phyloP scores from a whole-genome alignment of 2,113 vertebrate genomes.

The Leptosomus discolor region DNA sequence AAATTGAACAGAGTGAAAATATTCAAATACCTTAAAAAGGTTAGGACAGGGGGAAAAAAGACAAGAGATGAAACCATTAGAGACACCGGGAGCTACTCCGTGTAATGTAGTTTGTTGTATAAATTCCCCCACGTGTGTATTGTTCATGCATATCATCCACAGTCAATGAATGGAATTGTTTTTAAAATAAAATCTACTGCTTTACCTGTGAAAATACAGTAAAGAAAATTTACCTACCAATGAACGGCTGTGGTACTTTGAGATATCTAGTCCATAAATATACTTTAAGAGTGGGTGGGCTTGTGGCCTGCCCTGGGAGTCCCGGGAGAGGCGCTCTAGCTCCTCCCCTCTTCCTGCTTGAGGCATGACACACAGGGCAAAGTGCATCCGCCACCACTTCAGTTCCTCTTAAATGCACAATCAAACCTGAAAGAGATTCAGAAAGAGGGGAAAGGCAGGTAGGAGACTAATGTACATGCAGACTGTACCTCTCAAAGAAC shows the following conservation, averaged over 20 bases:
- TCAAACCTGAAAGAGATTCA: constrained; percentile 69
- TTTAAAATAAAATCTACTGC: not conserved
- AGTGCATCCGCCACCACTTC: constrained; percentile 59
- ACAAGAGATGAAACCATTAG: not conserved
- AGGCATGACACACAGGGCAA: constrained; percentile 52
- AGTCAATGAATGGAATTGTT: not conserved
- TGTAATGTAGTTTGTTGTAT: not conserved
- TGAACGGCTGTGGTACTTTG: constrained; percentile 47
- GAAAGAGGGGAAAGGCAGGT: constrained; percentile 69
- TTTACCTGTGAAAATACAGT: constrained; percentile 58
- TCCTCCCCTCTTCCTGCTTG: constrained; percentile 55
- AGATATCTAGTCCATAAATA: constrained; percentile 59
- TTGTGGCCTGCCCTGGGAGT: constrained; percentile 38
- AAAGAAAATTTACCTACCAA: constrained; percentile 67
- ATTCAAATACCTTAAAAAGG: not conserved
- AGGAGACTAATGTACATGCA: constrained; percentile 66
- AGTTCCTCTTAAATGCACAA: constrained; percentile 66
- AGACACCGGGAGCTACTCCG: not conserved
- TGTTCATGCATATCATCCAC: not conserved
- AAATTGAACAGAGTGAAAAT: not conserved
- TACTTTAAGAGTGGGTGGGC: constrained; percentile 51
- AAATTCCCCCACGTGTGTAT: not conserved
- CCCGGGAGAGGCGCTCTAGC: not conserved
- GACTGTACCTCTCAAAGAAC: constrained; percentile 58
- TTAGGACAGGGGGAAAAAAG: not conserved